These are phyloP conservation scores for Hemibagrus guttatus DNA, from an alignment of 2,797 vertebrate species.

Conservation along the genomic window DNA sequence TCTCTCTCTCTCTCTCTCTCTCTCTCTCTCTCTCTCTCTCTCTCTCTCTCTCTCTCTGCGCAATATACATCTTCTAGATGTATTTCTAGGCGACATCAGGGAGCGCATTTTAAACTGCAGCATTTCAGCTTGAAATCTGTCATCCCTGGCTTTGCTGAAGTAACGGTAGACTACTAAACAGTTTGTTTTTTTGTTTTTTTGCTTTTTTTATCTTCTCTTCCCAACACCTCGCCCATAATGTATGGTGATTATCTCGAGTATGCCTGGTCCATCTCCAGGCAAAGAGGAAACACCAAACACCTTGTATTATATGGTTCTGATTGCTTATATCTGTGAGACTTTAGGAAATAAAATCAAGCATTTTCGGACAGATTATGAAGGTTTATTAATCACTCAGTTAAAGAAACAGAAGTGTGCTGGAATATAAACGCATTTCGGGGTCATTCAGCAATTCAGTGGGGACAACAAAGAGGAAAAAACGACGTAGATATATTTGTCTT, in stretches of 20 bases:
- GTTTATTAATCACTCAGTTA: neutral
- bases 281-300: neutral
- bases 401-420: neutral
- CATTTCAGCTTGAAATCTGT: neutral
- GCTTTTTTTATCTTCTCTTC: too few relatives aligned
- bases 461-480: too few relatives aligned
- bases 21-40: too few relatives aligned
- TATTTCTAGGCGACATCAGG: neutral
- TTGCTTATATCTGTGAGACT: neutral
- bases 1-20: too few relatives aligned
- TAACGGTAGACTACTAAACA: neutral
- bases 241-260: neutral
- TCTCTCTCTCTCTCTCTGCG: too few relatives aligned
- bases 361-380: too few relatives aligned
- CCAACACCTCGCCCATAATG: neutral
- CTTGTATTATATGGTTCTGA: neutral
- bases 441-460: neutral
- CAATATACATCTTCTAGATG: neutral
- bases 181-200: too few relatives aligned
- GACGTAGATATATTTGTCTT: too few relatives aligned
- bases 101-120: neutral
- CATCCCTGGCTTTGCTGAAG: neutral
- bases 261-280: neutral
- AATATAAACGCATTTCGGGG: neutral
- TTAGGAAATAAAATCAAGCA: neutral